Conservation (phyloP, 2,797 vertebrate genomes). For the Strix occidentalis region DNA sequence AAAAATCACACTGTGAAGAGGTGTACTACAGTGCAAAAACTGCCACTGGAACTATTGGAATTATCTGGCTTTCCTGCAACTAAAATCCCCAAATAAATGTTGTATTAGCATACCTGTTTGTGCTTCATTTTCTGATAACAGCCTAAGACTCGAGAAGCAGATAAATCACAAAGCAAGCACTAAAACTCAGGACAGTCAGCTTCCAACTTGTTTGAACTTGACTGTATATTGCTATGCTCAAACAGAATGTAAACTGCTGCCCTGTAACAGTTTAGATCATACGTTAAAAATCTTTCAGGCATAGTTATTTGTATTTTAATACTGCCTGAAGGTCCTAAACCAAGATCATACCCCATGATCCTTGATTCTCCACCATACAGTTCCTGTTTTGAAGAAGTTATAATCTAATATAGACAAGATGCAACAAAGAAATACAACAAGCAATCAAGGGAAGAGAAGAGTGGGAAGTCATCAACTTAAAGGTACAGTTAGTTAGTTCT, state of each 20-base stretch:
- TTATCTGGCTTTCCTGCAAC: not conserved
- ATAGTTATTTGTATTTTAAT: constrained; percentile 16
- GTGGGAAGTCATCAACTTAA: not conserved
- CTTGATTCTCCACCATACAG: not conserved
- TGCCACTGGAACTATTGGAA: not conserved
- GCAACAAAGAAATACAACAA: not conserved
- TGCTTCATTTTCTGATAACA: constrained; percentile 32
- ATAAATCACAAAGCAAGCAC: constrained; percentile 19
- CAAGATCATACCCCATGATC: constrained; percentile 10
- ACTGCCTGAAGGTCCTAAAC: constrained; percentile 5
- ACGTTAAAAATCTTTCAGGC: constrained; percentile 8
- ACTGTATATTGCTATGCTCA: not conserved
- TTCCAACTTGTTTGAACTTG: constrained; percentile 49
- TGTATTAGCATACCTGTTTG: not conserved
- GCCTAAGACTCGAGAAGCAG: not conserved
- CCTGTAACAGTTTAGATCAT: constrained; percentile 24
- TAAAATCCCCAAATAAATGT: not conserved
- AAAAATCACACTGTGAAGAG: not conserved
- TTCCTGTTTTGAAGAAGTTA: not conserved
- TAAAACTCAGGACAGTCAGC: not conserved
- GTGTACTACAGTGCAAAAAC: not conserved
- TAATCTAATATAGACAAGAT: constrained; percentile 3
- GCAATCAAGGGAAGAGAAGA: not conserved
- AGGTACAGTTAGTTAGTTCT: constrained; percentile 20
- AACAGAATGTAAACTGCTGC: constrained; percentile 42